Base-by-base conservation (phyloP, 2,888 invertebrate species). In the Hyposoter didymator region DNA sequence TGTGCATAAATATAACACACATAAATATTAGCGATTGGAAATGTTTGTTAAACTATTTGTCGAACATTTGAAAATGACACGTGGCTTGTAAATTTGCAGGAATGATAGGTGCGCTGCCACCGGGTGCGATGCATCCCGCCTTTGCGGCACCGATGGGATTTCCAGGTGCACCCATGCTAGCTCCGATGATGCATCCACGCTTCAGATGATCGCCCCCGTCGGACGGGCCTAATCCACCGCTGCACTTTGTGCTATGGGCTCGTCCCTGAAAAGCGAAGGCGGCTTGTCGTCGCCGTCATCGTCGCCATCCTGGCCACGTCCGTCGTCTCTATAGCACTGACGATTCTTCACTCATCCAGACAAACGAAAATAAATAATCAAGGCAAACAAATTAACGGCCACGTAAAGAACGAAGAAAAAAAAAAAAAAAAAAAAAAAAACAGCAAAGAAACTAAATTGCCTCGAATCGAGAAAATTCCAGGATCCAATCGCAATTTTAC, bases 121-220 rank as follows among this genome's bases (percentile, higher is more conserved):
- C 94, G 90, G 94, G 94, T 92, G 94, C 94, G 90, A 94, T 95
- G 94, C 93, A 95, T 94, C 94, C 94, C 92, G 94, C 94, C 88
- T 94, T 94, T 91, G 94, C 94, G 89, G 92, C 93, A 89, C 95
- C 95, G 88, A 94, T 94, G 94, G 94, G 94, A 84, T 95, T 95
- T 91, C 95, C 94, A 82, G 95, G 95, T 88, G 94, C 93, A 88
- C 94, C 94, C 85, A 94, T 94, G 94, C 92, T 95, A 92, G 94
- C 96, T 90, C 95, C 95, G 87, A 95, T 96, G 95, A 97, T 98
- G 97, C 97, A 97, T 94, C 97, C 97, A 90, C 96, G 97, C 94
- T 98, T 96, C 95, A 97, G 97, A 96, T 98, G 97, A 97, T 96
- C 96, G 94, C 95, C 96, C 93, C 94, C 94, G 87, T 93, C 93